Evolutionary conservation across 2,113 vertebrate genomes (phyloP), one percentile per base, ranked within the genome.

Genomic region (Esox niger): DNA sequence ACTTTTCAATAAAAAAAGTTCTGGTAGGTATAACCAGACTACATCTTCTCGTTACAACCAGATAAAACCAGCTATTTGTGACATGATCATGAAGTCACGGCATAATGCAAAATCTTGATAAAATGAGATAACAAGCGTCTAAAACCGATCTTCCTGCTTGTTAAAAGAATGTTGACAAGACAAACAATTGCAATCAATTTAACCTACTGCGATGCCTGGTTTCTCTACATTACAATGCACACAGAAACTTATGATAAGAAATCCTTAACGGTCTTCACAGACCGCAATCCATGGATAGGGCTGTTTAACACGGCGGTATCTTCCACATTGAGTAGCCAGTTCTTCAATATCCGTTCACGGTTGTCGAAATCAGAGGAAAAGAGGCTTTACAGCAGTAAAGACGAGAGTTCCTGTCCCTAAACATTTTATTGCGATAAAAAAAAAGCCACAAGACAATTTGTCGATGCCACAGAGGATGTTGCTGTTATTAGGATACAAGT

Each of bases 401-500:
- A 43, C 25, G 20, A 63, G 33, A 43, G 62, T 26, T 63, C 46
- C 27, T 6, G 62, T 26, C 46, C 13, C 62, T 32, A 32, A 38
- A 8, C 35, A 17, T 31, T 63, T 63, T 38, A 62, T 63, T 38
- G 61, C 25, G 61, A 46, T 63, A 46, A 63, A 63, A 43, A 32
- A 38, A 27, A 43, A 43, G 35, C 27, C 33, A 46, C 33, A 11
- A 33, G 31, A 6, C 31, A 23, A 25, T 38, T n/a, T 38, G 31
- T 5, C 38, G 21, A 61, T 61, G 59, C 31, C 23, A 20, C 29
- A 33, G 20, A 61, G 59, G 59, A 33, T 43, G 17, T 52, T 30
- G 35, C 65, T 33, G 56, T 60, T 61, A 26, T 58, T 32, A 11
- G 31, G 23, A 21, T 38, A 59, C 66, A 78, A 73, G 75, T 69